A percentile compares a stretch with the other conserved stretches of the same genome.
Conservation (phyloP, 1,140 invertebrate species). For the Maniola jurtina region DNA sequence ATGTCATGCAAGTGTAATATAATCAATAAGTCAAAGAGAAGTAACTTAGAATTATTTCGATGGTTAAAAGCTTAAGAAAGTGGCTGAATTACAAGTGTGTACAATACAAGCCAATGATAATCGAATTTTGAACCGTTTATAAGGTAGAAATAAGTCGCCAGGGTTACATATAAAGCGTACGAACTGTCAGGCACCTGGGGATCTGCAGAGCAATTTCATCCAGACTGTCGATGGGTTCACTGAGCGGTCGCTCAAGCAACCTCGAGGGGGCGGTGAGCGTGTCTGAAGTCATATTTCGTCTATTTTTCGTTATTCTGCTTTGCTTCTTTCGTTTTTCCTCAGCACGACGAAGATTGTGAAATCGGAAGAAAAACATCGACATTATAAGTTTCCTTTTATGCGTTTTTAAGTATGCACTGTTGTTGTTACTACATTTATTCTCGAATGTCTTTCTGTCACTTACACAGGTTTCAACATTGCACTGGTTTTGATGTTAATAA, state of each 20-base stretch:
- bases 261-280: conserved; percentile 84
- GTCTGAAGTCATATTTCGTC: conserved; percentile 79
- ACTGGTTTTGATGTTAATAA: not conserved
- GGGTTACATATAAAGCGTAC: conserved; percentile 31
- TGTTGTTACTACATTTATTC: not conserved
- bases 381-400: conserved; percentile 68
- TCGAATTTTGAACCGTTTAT: not conserved
- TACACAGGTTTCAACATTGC: not conserved
- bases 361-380: conserved; percentile 97
- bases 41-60: too few relatives aligned
- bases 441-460: not conserved
- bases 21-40: too few relatives aligned
- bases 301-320: conserved; percentile 71
- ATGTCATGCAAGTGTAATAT: not conserved
- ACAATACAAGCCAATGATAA: not conserved
- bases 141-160: not conserved
- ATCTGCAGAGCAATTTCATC: conserved; percentile 95
- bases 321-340: conserved; percentile 83
- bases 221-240: conserved; percentile 91
- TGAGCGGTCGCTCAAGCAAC: conserved; percentile 89
- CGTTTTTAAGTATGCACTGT: not conserved
- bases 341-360: conserved; percentile 91
- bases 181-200: conserved; percentile 84
- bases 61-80: not conserved
- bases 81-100: not conserved